Evolutionary conservation across 1,140 invertebrate species (phyloP).

Genomic region (Drosophila aff.): DNA sequence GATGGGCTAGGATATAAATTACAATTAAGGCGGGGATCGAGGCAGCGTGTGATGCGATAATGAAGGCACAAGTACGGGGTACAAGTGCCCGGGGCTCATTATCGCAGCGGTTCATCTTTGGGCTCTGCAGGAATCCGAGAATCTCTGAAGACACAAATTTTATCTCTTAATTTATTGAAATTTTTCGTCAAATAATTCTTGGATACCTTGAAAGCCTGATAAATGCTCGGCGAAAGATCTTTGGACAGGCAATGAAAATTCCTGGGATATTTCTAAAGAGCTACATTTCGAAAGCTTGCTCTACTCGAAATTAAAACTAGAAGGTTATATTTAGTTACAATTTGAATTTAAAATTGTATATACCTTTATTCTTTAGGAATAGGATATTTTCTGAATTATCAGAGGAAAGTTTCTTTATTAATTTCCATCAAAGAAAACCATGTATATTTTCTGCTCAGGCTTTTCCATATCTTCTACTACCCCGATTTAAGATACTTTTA

Average conservation of each 20-base stretch:
- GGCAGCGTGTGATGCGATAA: slow-evolving; percentile 32
- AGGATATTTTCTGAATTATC: too few species aligned
- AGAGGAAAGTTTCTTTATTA: too few species aligned
- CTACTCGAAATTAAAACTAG: not conserved
- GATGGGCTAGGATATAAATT: slow-evolving; percentile 60
- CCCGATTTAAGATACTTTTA: not conserved
- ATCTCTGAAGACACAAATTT: slow-evolving; percentile 6
- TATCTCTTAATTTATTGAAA: slow-evolving; percentile 47
- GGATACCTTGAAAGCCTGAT: slow-evolving; percentile 35
- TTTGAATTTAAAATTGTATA: not conserved
- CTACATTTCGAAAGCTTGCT: not conserved
- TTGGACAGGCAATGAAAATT: slow-evolving; percentile 21
- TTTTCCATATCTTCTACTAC: not conserved
- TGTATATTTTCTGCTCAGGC: too few species aligned
- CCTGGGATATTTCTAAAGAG: not conserved
- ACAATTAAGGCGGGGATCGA: slow-evolving; percentile 52
- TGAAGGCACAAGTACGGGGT: slow-evolving; percentile 29
- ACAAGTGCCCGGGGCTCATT: slow-evolving; percentile 10
- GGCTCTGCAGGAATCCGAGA: slow-evolving; percentile 7
- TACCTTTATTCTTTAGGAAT: not conserved
- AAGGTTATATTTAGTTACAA: not conserved
- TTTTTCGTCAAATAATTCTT: slow-evolving; percentile 33
- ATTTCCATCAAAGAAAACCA: not conserved
- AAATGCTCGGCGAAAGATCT: slow-evolving; percentile 12
- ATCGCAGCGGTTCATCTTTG: slow-evolving; percentile 12